Base-by-base conservation (phyloP, 2,113 vertebrate species). In the Poicephalus meyeri region DNA sequence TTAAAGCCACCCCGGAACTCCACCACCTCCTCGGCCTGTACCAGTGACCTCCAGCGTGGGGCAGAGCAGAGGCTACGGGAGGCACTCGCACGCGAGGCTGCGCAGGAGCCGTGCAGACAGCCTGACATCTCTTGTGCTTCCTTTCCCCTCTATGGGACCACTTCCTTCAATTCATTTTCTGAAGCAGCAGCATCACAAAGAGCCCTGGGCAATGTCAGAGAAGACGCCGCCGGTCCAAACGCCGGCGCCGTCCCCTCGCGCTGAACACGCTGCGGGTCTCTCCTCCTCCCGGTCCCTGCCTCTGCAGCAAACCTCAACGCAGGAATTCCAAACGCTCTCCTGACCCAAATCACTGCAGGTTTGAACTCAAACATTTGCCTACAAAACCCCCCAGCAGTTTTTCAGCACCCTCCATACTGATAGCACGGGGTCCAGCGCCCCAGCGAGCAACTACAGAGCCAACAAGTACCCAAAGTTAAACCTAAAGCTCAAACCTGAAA, bases 151-250 rank as follows among this genome's bases (percentile, higher is more conserved):
- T 4, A 53, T 29, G 66, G 72, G 81, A 96, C 85, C 85, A 80
- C 89, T 96, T 96, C 91, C 89, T 94, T 72, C 89, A 94, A 94
- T 95, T 97, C 70, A 94, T 86, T 86, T 68, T 72, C 86, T 71
- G 53, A 55, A 80, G 88, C 83, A 84, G 73, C 87, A 86, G 86
- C 58, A 89, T 80, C 86, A 82, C 55, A 88, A 72, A 76, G 53
- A 60, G 4, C 1, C 23, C 55, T 8, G 56, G 78, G 61, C 83
- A n/a, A 76, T 6, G 69, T 81, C 84, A 95, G 87, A 61, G 86
- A 18, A 2, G 37, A 55, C 1, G 11, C 71, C 24, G 4, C 13
- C 16, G 16, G 39, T 20, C 50, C 0, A 0, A 71, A 56, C 15
- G 61, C 78, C 63, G 9, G 18, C 20, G 52, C 49, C 8, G 35